A percentile compares a stretch with the other conserved stretches of the same genome.
phyloP scores from a whole-genome alignment of 2,797 vertebrate genomes.

The Megalops cyprinoides region DNA sequence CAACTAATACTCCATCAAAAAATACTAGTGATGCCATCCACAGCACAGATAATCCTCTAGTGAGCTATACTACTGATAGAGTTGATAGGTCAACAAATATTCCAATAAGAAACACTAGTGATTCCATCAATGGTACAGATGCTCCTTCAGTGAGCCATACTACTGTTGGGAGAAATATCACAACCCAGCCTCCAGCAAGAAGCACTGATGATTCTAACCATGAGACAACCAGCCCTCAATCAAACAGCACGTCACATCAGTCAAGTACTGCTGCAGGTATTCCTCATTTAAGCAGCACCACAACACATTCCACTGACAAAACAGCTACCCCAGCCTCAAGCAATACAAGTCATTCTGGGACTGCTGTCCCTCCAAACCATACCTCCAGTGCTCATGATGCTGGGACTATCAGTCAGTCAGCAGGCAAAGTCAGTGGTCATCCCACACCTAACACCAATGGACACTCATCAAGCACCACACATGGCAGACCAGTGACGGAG shows the following conservation, averaged over 20 bases:
- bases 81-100: background rate
- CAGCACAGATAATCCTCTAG: background rate
- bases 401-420: background rate
- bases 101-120: background rate
- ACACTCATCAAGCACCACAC: background rate
- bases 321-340: background rate
- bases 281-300: too few species aligned
- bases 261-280: background rate
- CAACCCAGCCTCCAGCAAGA: background rate
- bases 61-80: background rate
- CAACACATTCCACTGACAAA: too few species aligned
- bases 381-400: background rate
- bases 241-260: background rate
- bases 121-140: conserved; percentile 3
- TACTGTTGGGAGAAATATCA: background rate
- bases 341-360: background rate
- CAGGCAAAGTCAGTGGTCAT: background rate
- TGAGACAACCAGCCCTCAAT: background rate
- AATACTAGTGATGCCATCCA: background rate
- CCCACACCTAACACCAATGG: background rate
- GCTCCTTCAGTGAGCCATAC: background rate
- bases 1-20: background rate
- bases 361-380: background rate
- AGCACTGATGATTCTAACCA: background rate
- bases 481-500: background rate